A percentile compares a stretch with the other conserved stretches of the same genome.
These are phyloP conservation scores for Campylorhamphus procurvoides DNA, from an alignment of 2,113 vertebrate species.

Conservation along the genomic window DNA sequence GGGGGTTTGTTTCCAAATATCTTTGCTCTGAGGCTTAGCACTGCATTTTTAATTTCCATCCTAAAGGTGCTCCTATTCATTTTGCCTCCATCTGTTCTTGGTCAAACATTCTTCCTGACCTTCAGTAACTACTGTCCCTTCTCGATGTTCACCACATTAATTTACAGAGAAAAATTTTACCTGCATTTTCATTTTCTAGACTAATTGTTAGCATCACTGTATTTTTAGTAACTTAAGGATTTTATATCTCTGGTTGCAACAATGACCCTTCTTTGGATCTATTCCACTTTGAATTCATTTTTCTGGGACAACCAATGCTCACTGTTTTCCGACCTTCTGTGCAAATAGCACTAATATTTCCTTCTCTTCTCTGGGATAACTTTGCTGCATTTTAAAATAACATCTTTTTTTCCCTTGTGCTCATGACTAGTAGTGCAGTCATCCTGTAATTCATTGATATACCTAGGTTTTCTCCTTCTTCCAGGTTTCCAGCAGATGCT, in stretches of 20 bases:
- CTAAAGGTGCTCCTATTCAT: not conserved
- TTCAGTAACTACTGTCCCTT: not conserved
- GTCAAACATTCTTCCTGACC: not conserved
- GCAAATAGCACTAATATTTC: not conserved
- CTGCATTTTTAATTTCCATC: not conserved
- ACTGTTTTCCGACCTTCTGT: not conserved
- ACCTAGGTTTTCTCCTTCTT: not conserved
- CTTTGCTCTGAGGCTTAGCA: constrained; percentile 1
- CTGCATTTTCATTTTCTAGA: not conserved
- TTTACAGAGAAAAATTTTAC: not conserved
- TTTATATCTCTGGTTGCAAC: not conserved
- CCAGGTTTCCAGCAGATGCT: not conserved
- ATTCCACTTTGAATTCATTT: not conserved
- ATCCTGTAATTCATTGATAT: not conserved
- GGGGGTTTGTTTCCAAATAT: not conserved
- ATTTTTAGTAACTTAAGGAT: not conserved
- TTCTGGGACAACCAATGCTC: not conserved
- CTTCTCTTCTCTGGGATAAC: not conserved
- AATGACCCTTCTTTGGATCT: not conserved
- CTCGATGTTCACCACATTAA: not conserved
- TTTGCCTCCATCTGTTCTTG: not conserved
- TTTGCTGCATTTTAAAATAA: not conserved
- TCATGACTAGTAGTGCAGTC: not conserved
- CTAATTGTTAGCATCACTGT: not conserved
- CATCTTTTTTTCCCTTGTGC: not conserved